phyloP scores from a whole-genome alignment of 2,797 vertebrate species.

The Saxicola maurus region DNA sequence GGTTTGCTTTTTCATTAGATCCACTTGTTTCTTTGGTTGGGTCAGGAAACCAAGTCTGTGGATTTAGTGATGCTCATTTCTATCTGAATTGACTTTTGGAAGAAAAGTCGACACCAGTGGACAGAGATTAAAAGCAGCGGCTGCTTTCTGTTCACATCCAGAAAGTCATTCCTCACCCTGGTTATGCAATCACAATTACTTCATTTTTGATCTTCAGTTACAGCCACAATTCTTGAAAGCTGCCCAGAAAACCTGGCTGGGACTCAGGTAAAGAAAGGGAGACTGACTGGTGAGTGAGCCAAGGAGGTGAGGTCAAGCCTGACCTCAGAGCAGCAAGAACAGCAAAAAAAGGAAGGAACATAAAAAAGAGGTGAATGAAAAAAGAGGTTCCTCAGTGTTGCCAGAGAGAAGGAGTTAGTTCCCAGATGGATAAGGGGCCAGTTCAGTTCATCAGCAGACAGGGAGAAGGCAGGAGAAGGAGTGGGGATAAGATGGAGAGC shows the following conservation, averaged over 20 bases:
- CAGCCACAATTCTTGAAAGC: background rate
- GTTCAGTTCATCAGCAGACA: background rate
- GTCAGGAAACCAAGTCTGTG: background rate
- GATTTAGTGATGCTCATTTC: background rate
- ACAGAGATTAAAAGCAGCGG: background rate
- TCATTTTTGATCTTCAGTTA: constrained; percentile 33
- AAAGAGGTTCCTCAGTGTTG: background rate
- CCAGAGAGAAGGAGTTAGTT: background rate
- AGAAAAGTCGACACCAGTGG: background rate
- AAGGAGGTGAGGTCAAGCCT: background rate
- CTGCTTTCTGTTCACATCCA: background rate
- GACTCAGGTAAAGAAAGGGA: background rate
- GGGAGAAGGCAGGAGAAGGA: background rate
- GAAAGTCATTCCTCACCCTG: constrained; percentile 5
- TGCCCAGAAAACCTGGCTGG: constrained; percentile 45
- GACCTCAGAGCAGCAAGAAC: background rate
- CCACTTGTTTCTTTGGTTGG: background rate
- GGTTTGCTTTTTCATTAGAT: constrained; percentile 28
- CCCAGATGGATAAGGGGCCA: background rate
- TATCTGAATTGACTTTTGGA: background rate
- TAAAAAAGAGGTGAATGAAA: background rate
- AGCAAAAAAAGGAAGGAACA: background rate
- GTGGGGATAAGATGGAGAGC: background rate
- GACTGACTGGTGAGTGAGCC: background rate
- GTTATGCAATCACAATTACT: constrained; percentile 24